phyloP scores from a whole-genome alignment of 2,888 invertebrate species.

The Caenorhabditis sulstoni region DNA sequence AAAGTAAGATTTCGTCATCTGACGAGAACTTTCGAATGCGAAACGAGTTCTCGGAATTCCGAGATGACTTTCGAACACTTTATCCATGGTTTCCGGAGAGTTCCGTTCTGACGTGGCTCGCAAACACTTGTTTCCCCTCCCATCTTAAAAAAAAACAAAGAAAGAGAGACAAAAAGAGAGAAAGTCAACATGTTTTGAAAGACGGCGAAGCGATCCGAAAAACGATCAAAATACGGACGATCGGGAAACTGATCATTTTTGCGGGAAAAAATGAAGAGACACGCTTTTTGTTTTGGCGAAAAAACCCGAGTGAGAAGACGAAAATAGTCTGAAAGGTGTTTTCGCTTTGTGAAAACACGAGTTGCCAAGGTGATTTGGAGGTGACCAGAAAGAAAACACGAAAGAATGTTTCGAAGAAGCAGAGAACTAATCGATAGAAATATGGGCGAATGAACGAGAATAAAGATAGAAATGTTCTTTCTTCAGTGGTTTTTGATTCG shows the following conservation, averaged over 20 bases:
- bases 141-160: not conserved
- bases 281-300: conserved; percentile 9
- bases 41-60: not conserved
- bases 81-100: too few species aligned
- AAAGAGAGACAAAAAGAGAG: not conserved
- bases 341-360: not conserved
- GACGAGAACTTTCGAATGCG: not conserved
- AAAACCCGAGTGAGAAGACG: not conserved
- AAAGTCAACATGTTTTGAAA: conserved; percentile 27
- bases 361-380: conserved; percentile 11
- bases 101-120: not conserved
- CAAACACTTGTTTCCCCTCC: not conserved
- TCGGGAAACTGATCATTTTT: conserved; percentile 12
- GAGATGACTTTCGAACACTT: too few species aligned
- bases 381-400: not conserved
- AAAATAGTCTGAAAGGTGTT: conserved; percentile 1
- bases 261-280: not conserved
- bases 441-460: too few species aligned
- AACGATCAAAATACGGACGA: conserved; percentile 18
- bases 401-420: not conserved
- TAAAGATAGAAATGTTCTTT: not conserved
- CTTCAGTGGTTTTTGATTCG: not conserved
- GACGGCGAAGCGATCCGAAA: conserved; percentile 16
- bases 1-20: not conserved
- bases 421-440: too few species aligned